Conservation (phyloP, 2,113 vertebrate species). For the Indicator indicator region DNA sequence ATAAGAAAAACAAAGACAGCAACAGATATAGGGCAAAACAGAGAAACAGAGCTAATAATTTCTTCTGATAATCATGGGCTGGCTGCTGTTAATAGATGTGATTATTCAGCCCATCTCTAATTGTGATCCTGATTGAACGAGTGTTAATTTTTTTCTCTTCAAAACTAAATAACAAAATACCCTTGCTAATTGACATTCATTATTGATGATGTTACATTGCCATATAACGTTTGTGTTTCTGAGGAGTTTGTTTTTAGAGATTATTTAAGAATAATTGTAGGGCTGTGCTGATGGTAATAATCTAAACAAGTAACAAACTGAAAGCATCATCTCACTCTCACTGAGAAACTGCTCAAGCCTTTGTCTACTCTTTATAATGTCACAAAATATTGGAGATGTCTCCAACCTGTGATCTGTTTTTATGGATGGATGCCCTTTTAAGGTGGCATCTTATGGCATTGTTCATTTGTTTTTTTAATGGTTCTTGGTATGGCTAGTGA, state of each 20-base stretch:
- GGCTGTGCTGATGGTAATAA: background rate
- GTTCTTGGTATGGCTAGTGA: background rate
- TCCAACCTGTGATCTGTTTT: background rate
- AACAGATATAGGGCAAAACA: background rate
- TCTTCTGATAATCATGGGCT: background rate
- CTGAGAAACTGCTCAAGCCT: background rate
- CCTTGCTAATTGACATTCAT: background rate
- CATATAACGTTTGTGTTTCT: background rate
- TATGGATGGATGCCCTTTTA: background rate
- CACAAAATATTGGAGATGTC: background rate
- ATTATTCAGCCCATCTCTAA: background rate
- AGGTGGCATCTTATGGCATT: background rate
- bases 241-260: background rate
- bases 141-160: background rate
- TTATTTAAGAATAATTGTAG: background rate
- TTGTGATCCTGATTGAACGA: background rate
- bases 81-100: background rate
- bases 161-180: background rate
- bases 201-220: background rate
- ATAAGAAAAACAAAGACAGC: background rate
- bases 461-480: background rate
- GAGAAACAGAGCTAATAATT: background rate
- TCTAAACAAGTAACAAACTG: background rate
- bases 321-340: background rate
- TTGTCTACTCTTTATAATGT: background rate